Percentiles rank a stretch among this genome's conserved stretches.
Conservation (phyloP, 2,888 invertebrate genomes). For the Graphium colonna region DNA sequence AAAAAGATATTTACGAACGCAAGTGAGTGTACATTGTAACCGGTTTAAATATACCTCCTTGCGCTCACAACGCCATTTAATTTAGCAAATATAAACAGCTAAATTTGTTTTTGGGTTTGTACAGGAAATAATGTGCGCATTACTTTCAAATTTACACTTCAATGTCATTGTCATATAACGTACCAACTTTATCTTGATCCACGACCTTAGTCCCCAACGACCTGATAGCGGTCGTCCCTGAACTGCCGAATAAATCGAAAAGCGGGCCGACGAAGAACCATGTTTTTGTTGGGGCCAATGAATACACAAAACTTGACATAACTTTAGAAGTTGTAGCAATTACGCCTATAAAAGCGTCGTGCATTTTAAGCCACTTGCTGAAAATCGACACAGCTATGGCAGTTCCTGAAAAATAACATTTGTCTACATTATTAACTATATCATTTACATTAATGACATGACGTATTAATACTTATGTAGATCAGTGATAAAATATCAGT, state of each 20-base stretch:
- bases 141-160: too few species aligned
- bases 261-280: constrained; percentile 69
- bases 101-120: too few species aligned
- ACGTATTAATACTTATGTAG: too few species aligned
- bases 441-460: too few species aligned
- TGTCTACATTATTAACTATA: neutral
- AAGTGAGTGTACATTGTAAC: too few species aligned
- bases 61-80: too few species aligned
- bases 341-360: constrained; percentile 67
- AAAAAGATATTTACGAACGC: too few species aligned
- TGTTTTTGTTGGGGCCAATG: constrained; percentile 56
- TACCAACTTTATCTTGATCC: constrained; percentile 71
- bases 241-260: constrained; percentile 75
- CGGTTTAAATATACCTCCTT: too few species aligned
- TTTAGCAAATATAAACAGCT: too few species aligned
- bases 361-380: constrained; percentile 64
- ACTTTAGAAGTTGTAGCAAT: constrained; percentile 72
- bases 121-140: too few species aligned
- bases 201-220: constrained; percentile 80
- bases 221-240: constrained; percentile 75
- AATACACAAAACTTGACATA: constrained; percentile 59
- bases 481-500: neutral
- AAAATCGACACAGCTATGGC: constrained; percentile 65
- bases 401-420: constrained; percentile 53
- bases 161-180: constrained; percentile 25